Percentiles rank a stretch among this genome's conserved stretches.
Conservation (phyloP, 2,797 vertebrate species). For the Sarcophilus harrisii region DNA sequence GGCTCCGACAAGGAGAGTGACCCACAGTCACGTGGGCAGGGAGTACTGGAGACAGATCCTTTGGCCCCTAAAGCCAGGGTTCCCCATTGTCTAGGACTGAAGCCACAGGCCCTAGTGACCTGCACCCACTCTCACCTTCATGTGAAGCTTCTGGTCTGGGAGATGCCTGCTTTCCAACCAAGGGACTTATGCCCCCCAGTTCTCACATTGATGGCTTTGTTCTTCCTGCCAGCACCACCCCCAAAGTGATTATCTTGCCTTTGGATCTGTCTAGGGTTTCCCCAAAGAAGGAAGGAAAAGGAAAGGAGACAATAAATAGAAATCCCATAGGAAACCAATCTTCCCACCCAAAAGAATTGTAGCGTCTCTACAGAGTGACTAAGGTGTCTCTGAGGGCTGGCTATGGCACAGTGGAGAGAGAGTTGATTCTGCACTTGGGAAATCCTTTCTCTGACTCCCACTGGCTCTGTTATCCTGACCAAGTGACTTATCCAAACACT, state of each 20-base stretch:
- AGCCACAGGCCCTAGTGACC: not conserved
- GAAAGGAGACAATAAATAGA: not conserved
- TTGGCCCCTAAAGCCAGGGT: not conserved
- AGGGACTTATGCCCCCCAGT: not conserved
- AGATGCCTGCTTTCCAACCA: not conserved
- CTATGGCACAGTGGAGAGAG: not conserved
- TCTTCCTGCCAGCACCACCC: not conserved
- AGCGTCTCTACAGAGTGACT: not conserved
- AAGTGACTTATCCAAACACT: no score
- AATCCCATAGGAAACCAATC: not conserved
- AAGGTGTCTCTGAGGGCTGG: not conserved
- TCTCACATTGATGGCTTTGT: not conserved
- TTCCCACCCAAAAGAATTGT: not conserved
- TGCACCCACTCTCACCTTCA: not conserved
- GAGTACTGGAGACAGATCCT: not conserved
- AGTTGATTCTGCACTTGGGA: not conserved
- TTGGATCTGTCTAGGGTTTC: not conserved
- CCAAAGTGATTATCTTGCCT: not conserved
- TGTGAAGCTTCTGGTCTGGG: not conserved
- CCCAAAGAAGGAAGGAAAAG: not conserved
- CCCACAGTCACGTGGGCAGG: not conserved
- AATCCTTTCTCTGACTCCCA: not conserved
- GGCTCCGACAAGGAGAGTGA: not conserved
- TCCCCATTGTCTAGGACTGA: not conserved
- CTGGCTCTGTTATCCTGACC: not conserved